Percentiles rank a stretch among this genome's conserved stretches.
Evolutionary conservation across 2,888 invertebrate genomes (phyloP).

Genomic region (Crocallis elinguaria): DNA sequence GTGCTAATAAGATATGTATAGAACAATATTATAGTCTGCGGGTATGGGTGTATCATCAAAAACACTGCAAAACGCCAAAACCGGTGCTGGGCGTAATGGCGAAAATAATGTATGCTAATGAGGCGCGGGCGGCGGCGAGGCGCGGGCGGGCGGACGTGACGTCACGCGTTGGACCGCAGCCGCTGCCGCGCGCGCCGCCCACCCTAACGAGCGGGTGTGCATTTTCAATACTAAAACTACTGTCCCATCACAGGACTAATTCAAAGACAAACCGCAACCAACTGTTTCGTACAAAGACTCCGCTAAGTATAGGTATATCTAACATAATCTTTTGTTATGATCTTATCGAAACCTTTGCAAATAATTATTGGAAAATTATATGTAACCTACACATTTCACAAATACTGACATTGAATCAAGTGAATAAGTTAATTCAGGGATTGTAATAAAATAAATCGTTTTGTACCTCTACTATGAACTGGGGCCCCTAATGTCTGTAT

Average conservation of each 20-base stretch:
- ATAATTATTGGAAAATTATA: no score
- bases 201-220: constrained; percentile 74
- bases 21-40: constrained; percentile 48
- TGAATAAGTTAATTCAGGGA: no score
- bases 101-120: constrained; percentile 84
- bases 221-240: constrained; percentile 71
- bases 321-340: no score
- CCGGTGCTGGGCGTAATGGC: constrained; percentile 73
- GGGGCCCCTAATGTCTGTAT: no score
- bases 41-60: constrained; percentile 65
- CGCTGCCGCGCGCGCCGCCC: constrained; percentile 59
- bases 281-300: background rate
- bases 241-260: constrained; percentile 41
- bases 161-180: constrained; percentile 80
- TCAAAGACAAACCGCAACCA: constrained; percentile 41
- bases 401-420: no score
- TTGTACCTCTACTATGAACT: no score
- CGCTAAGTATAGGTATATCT: background rate
- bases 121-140: constrained; percentile 46
- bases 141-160: constrained; percentile 74
- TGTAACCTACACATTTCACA: no score
- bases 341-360: no score
- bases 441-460: no score
- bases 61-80: constrained; percentile 71
- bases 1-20: constrained; percentile 49